A percentile compares a stretch with the other conserved stretches of the same genome.
Conservation (phyloP, 2,113 vertebrate genomes). For the Ascaphus truei region DNA sequence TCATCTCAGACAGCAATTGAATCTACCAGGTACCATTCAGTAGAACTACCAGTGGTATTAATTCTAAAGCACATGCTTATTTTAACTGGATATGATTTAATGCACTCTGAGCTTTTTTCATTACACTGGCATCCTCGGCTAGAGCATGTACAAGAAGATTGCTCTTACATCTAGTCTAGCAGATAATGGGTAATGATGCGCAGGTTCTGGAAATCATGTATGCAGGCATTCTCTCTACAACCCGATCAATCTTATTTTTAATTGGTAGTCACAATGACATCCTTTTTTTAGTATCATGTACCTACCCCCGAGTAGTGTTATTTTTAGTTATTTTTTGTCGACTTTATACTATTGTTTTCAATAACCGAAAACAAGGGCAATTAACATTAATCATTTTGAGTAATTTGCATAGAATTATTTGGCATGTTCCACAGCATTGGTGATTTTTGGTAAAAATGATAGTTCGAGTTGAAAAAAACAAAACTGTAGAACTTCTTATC, state of each 20-base stretch:
- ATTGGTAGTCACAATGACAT: no score
- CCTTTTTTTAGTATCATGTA: no score
- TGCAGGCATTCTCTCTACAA: neutral
- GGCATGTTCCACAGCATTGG: no score
- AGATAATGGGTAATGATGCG: neutral
- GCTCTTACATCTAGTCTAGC: neutral
- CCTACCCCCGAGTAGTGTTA: no score
- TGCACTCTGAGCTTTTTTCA: conserved; percentile 24
- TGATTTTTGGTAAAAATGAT: no score
- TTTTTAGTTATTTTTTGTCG: no score
- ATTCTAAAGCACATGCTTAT: conserved; percentile 47
- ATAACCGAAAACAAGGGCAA: no score
- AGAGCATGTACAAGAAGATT: neutral
- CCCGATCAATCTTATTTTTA: neutral
- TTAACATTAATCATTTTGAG: no score
- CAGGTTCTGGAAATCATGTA: neutral
- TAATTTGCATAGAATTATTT: no score
- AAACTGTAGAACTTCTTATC: no score
- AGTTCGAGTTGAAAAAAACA: no score
- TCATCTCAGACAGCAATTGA: conserved; percentile 49
- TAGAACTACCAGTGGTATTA: conserved; percentile 63
- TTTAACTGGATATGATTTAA: conserved; percentile 47
- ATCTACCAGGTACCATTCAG: conserved; percentile 51
- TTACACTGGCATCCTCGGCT: neutral
- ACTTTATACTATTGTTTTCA: no score